Base-by-base conservation (phyloP, 2,888 invertebrate genomes). In the Parochlus steinenii region DNA sequence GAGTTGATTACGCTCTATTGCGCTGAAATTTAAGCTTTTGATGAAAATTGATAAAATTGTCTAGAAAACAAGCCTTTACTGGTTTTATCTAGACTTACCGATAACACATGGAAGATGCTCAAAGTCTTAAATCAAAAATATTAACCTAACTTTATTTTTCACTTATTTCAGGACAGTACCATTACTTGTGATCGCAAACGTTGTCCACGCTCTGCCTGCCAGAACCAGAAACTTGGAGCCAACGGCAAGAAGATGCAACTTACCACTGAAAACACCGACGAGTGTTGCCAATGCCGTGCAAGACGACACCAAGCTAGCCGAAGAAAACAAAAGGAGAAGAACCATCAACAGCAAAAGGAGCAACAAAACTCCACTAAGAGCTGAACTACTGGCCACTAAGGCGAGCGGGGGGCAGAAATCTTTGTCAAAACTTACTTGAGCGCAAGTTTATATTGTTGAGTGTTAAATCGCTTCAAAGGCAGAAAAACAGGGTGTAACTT, bases 171-270 rank as follows among this genome's bases (percentile, higher is more conserved):
- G 86, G 82, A 83, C 52, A 80, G 83, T 34, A 72, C 71, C 48
- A 73, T 79, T 39, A 75, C 71, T 39, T 89, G 87, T 56, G 74
- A 77, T 44, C 67, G 83, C 42, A 80, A 80, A 51, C 71, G 75
- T n/a, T 82, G 83, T 56, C 71, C 75, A n/a, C 68, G 73, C 39
- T 67, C 71, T 24, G 66, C 74, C 41, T 81, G 81, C 56, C 70
- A 66, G 43, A 63, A 62, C 24, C 46, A 47, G 34, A 42, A 44
- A 33, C 39, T 38, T 34, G 40, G 36, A 29, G 39, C 54, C 47
- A 54, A 56, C 41, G n/a, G n/a, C n/a, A n/a, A n/a, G n/a, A 59
- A 58, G 44, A 58, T 61, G 47, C 62, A 61, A 46, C 39, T 32
- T 58, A 58, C 41, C 53, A 48, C n/a, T n/a, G n/a, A n/a, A n/a